Evolutionary conservation across 2,113 vertebrate species (phyloP).

Genomic region (Coptodon rendalli): DNA sequence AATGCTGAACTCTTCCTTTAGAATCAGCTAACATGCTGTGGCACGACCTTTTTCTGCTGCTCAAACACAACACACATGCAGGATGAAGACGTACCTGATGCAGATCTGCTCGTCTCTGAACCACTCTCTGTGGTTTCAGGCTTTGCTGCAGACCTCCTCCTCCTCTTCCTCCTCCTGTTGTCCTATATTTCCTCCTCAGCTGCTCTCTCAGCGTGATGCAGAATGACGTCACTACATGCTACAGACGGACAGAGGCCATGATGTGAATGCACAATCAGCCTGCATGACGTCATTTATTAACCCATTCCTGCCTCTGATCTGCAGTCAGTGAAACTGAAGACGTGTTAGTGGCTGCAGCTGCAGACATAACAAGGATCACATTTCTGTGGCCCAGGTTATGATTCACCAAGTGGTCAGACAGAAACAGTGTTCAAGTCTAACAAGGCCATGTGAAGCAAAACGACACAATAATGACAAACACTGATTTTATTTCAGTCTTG

Average conservation of each 20-base stretch:
- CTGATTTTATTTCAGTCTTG: not conserved
- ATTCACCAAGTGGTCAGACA: not conserved
- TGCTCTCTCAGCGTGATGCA: conserved; percentile 9
- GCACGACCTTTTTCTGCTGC: not conserved
- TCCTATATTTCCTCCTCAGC: conserved; percentile 42
- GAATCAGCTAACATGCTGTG: not conserved
- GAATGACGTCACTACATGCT: conserved; percentile 18
- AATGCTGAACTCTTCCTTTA: not conserved
- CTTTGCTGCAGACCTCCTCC: conserved; percentile 7
- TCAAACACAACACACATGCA: not conserved
- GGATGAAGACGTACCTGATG: not conserved
- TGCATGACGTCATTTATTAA: not conserved
- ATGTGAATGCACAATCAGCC: not conserved
- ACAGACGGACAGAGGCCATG: not conserved
- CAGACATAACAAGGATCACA: not conserved
- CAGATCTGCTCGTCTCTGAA: not conserved
- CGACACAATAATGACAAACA: not conserved
- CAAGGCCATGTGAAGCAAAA: not conserved
- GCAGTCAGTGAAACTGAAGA: not conserved
- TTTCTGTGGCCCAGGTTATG: not conserved
- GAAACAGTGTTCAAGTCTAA: not conserved
- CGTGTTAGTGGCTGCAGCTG: not conserved
- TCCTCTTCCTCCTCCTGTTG: conserved; percentile 8
- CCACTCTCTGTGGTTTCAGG: not conserved
- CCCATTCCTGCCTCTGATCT: not conserved